Conservation (phyloP, 2,113 vertebrate genomes). For the Alethe castanea region DNA sequence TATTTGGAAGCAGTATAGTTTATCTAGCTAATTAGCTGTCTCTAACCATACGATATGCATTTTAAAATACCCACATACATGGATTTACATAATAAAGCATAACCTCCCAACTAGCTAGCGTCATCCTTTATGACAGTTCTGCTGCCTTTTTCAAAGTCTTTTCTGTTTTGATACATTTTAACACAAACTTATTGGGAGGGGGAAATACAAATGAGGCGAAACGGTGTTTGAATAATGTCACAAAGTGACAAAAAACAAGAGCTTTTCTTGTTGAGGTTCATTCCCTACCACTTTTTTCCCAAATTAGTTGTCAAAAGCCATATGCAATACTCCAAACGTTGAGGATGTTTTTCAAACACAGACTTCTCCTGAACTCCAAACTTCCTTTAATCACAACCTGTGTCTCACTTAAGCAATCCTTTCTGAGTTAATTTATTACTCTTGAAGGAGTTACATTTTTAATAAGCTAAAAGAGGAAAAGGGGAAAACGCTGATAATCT, state of each 20-base stretch:
- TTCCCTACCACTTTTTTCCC: constrained; percentile 1
- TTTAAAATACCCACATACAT: not conserved
- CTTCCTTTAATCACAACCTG: constrained; percentile 28
- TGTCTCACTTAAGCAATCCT: constrained; percentile 6
- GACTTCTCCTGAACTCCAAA: constrained; percentile 1
- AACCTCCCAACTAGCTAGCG: not conserved
- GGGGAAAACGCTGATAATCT: constrained; percentile 20
- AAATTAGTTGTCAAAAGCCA: constrained; percentile 32
- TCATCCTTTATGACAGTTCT: not conserved
- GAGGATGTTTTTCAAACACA: not conserved
- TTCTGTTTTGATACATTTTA: constrained; percentile 28
- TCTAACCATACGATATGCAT: not conserved
- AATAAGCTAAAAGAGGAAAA: constrained; percentile 46
- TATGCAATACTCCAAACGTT: not conserved
- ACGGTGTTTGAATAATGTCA: not conserved
- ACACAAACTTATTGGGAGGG: not conserved
- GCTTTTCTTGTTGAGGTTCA: constrained; percentile 27
- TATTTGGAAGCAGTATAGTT: not conserved
- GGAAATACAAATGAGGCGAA: constrained; percentile 10
- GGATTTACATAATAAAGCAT: constrained; percentile 9
- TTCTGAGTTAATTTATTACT: constrained; percentile 16
- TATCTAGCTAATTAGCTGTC: not conserved
- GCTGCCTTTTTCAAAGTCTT: constrained; percentile 25
- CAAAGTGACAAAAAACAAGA: constrained; percentile 34
- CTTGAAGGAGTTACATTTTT: constrained; percentile 53